These are phyloP conservation scores for Apis cerana DNA, from an alignment of 1,140 invertebrate species.

Conservation along the genomic window DNA sequence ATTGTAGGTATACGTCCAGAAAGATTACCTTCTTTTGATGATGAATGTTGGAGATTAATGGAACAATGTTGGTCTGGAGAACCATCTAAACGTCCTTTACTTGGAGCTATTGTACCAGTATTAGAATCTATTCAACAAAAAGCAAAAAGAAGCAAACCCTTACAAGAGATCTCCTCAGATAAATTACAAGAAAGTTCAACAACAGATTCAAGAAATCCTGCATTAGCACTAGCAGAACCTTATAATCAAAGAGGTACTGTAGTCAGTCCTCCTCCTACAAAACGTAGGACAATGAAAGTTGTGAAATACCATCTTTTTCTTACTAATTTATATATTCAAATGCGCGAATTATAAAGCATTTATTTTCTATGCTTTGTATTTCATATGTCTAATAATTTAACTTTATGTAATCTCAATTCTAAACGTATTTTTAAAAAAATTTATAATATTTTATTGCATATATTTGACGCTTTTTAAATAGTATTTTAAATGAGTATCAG, in stretches of 20 bases:
- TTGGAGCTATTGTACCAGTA: slow-evolving; percentile 88
- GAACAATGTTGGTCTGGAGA: slow-evolving; percentile 92
- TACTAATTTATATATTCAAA: slow-evolving; percentile 74
- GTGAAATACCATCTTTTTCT: slow-evolving; percentile 71
- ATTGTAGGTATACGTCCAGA: slow-evolving; percentile 87
- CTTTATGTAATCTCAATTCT: slow-evolving; percentile 35
- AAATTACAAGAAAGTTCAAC: slow-evolving; percentile 55
- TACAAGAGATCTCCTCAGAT: slow-evolving; percentile 54
- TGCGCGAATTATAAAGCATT: slow-evolving; percentile 71
- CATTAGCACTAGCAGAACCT: slow-evolving; percentile 72
- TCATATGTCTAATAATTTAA: slow-evolving; percentile 12
- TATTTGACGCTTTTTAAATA: slow-evolving; percentile 40
- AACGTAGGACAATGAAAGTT: slow-evolving; percentile 60
- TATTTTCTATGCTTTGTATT: neutral
- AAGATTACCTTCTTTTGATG: slow-evolving; percentile 87
- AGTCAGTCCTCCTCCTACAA: slow-evolving; percentile 61
- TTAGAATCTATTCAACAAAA: slow-evolving; percentile 82
- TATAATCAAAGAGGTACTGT: slow-evolving; percentile 76
- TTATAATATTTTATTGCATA: neutral
- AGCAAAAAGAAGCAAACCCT: slow-evolving; percentile 72
- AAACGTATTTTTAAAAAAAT: slow-evolving; percentile 27
- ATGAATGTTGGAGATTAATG: slow-evolving; percentile 93
- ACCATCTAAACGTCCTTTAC: slow-evolving; percentile 87
- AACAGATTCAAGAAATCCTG: slow-evolving; percentile 63
- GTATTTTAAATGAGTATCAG: slow-evolving; percentile 55